Base-by-base conservation (phyloP, 2,888 invertebrate genomes). In the Trissolcus japonicus region DNA sequence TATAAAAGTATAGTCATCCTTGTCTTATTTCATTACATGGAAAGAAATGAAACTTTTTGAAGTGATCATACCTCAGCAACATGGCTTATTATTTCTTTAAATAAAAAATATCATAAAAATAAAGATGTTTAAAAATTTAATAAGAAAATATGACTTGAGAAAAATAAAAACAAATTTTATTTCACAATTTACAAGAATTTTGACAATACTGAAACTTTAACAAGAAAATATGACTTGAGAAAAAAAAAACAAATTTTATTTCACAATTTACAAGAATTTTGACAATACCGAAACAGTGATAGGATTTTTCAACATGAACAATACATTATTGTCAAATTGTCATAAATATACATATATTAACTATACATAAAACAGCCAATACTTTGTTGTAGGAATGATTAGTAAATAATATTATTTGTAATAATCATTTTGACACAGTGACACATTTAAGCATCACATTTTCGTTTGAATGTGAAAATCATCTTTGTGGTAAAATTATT, bases 321-420 rank as follows among this genome's bases (percentile, higher is more conserved):
- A 46, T 46, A 16, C 11, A 46, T 16, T 72, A 48, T 35, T 80
- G 79, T 81, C 79, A 67, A 54, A 76, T 79, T 79, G 77, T 63
- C 53, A 19, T 74, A 79, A 61, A 50, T 56, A 40, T 55, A 51
- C 19, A 14, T 46, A 68, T 55, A 46, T 57, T 53, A 14, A 61
- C 35, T 59, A 53, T 61, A 68, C 61, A 21, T 16, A 54, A 40
- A 66, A 66, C 66, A 66, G 40, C 57, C 57, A 57, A 57, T 65
- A 48, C 19, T 40, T 57, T 41, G 41, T 57, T 35, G 50, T 65
- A 51, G 13, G 46, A 50, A 51, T 41, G 21, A 66, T 40, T 57
- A 50, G 6, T 6, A 56, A 48, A 35, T 43, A 25, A 63, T 48
- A 56, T 57, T 43, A n/a, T n/a, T n/a, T n/a, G n/a, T n/a, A n/a